These are phyloP conservation scores for Conus betulinus DNA, from an alignment of 1,140 invertebrate genomes.

Conservation along the genomic window DNA sequence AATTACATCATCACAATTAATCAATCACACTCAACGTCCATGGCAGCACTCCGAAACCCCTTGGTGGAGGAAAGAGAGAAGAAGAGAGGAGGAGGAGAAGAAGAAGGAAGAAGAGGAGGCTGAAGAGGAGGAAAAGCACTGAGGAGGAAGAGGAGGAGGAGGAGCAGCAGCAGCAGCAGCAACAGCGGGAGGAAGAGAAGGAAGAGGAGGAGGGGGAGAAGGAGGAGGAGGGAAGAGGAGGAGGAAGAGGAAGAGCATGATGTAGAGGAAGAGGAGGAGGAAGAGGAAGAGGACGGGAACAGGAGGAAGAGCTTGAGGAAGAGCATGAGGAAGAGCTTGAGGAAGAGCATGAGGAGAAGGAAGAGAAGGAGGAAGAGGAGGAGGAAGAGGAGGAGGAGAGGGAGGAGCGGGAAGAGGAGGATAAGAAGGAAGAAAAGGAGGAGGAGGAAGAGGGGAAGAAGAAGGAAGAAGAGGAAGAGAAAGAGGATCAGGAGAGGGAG, in stretches of 20 bases:
- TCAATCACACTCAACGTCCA: too few species aligned
- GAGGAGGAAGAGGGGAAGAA: background rate
- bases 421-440: background rate
- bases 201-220: background rate
- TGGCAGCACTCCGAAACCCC: too few species aligned
- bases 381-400: background rate
- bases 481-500: too few species aligned
- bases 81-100: background rate
- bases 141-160: background rate
- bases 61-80: background rate
- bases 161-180: background rate
- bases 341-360: background rate
- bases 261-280: background rate
- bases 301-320: background rate
- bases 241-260: background rate
- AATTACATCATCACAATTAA: too few species aligned
- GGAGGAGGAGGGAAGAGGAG: background rate
- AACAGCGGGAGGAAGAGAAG: slow-evolving; percentile 11
- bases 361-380: background rate
- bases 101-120: background rate
- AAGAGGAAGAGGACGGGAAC: background rate
- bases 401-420: background rate
- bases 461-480: too few species aligned
- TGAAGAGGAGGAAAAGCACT: background rate
- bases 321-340: background rate